phyloP scores from a whole-genome alignment of 2,888 invertebrate genomes.

The Argyresthia goedartella region DNA sequence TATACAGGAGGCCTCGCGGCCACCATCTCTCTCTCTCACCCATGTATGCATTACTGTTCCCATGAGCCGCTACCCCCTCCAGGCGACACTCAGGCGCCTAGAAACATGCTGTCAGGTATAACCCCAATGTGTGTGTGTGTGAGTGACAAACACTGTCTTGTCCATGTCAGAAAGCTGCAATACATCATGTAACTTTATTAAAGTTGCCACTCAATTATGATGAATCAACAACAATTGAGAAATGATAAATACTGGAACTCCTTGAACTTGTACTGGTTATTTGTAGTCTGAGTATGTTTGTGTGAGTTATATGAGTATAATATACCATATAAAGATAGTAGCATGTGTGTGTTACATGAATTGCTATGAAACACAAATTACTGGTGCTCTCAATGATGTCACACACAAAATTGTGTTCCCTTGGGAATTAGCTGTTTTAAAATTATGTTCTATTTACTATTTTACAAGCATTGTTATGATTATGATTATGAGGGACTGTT shows the following conservation, averaged over 20 bases:
- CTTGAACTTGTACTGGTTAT: conserved; percentile 4
- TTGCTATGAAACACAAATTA: neutral
- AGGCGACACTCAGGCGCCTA: too few relatives aligned
- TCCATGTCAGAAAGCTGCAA: too few relatives aligned
- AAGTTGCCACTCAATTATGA: neutral
- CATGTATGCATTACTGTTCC: too few relatives aligned
- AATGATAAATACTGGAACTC: conserved; percentile 4
- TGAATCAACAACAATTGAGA: neutral
- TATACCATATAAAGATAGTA: neutral
- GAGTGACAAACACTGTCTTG: too few relatives aligned
- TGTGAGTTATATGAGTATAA: neutral
- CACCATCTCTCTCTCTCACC: too few relatives aligned
- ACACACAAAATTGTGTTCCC: neutral
- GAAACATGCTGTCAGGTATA: too few relatives aligned
- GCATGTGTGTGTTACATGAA: neutral
- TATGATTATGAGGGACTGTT: neutral
- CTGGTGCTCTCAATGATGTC: neutral
- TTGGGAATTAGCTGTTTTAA: conserved; percentile 28
- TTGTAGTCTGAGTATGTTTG: conserved; percentile 10
- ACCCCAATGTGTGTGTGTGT: too few relatives aligned
- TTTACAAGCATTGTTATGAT: neutral
- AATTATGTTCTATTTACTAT: conserved; percentile 22
- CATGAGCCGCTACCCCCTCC: too few relatives aligned
- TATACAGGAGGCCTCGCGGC: too few relatives aligned
- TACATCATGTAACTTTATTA: too few relatives aligned